These are phyloP conservation scores for Heterotis niloticus DNA, from an alignment of 2,113 vertebrate species.

Conservation along the genomic window DNA sequence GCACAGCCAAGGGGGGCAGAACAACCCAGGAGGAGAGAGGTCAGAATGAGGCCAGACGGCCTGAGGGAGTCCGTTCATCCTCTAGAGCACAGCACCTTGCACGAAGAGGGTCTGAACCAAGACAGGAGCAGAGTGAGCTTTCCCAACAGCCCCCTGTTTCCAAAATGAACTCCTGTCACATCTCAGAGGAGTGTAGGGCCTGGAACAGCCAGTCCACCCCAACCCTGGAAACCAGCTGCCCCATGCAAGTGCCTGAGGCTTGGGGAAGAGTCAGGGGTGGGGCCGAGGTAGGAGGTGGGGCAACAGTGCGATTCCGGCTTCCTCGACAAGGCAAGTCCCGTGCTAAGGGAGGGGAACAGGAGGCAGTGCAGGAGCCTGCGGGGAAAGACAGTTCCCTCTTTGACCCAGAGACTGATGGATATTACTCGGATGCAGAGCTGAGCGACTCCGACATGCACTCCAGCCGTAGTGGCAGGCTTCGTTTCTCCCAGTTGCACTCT, in stretches of 20 bases:
- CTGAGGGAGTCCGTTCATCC: conserved; percentile 40
- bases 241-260: conserved; percentile 35
- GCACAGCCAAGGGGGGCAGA: conserved; percentile 9
- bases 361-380: conserved; percentile 28
- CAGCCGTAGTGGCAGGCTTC: conserved; percentile 58
- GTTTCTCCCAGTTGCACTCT: conserved; percentile 72
- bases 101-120: conserved; percentile 41
- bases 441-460: conserved; percentile 78
- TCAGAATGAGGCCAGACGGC: conserved; percentile 34
- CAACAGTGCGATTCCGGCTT: conserved; percentile 64
- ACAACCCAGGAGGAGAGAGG: conserved; percentile 35
- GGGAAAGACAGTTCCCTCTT: conserved; percentile 65
- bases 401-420: conserved; percentile 81
- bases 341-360: conserved; percentile 50
- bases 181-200: conserved; percentile 52
- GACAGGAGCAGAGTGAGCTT: conserved; percentile 43
- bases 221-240: conserved; percentile 54
- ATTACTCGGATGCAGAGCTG: conserved; percentile 89
- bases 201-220: conserved; percentile 51
- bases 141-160: conserved; percentile 69
- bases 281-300: neutral
- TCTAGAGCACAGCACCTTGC: conserved; percentile 39
- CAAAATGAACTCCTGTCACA: conserved; percentile 73
- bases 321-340: conserved; percentile 73
- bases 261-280: conserved; percentile 4